These are phyloP conservation scores for Siniperca knerii DNA, from an alignment of 2,113 vertebrate genomes.

Conservation along the genomic window DNA sequence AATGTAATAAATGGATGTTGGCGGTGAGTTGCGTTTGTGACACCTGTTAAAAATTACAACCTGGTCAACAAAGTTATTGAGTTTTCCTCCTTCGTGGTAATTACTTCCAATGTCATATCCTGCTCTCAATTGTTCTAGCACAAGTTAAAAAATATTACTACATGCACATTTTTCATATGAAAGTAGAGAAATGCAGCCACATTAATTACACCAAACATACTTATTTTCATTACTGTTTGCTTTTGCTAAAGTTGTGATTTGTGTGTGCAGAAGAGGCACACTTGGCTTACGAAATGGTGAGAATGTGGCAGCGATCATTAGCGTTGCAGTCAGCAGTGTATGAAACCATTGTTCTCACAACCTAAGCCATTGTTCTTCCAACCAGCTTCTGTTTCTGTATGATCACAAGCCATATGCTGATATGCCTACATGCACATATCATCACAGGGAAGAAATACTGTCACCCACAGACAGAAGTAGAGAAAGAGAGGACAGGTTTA, in stretches of 20 bases:
- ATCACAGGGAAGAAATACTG: constrained; percentile 16
- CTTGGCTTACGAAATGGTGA: constrained; percentile 49
- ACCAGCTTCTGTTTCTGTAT: constrained; percentile 49
- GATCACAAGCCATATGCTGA: constrained; percentile 71
- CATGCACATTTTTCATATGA: background rate
- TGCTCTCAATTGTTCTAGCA: background rate
- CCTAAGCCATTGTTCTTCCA: constrained; percentile 52
- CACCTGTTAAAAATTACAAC: background rate
- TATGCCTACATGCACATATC: constrained; percentile 50
- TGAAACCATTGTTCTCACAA: constrained; percentile 65
- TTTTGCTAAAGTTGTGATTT: constrained; percentile 40
- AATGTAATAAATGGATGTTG: background rate
- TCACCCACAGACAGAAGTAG: constrained; percentile 49
- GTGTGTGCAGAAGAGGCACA: constrained; percentile 21
- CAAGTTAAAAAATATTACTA: too few relatives aligned
- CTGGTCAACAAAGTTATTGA: background rate
- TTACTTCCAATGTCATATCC: background rate
- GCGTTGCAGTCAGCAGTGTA: constrained; percentile 39
- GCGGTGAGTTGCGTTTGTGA: background rate
- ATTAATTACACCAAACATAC: background rate
- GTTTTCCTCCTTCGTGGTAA: background rate
- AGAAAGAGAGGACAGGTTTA: background rate
- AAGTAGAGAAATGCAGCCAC: background rate
- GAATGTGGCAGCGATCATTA: constrained; percentile 51
- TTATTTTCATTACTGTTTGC: background rate